phyloP scores from a whole-genome alignment of 2,797 vertebrate species.

The Muraenolepis orangiensis region DNA sequence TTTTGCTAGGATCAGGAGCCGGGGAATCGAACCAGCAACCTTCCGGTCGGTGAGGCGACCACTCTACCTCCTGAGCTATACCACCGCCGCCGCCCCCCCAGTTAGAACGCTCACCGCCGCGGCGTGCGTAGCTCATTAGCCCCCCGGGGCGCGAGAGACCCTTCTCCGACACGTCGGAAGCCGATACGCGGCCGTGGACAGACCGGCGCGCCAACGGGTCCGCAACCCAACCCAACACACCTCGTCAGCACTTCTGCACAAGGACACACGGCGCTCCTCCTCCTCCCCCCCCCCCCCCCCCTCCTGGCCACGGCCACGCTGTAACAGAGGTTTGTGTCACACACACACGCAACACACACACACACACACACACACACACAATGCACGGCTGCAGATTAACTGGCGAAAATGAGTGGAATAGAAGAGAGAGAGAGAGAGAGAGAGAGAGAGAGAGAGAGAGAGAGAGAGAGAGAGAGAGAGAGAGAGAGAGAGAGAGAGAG shows the following conservation, averaged over 20 bases:
- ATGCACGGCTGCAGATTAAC: constrained; percentile 33
- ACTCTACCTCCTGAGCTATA: no score
- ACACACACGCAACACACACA: not conserved
- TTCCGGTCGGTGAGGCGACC: no score
- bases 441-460: not conserved
- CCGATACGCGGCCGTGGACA: constrained; percentile 50
- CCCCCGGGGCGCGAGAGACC: constrained; percentile 40
- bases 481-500: no score
- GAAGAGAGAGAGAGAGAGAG: constrained; percentile 14
- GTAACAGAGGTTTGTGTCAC: constrained; percentile 48
- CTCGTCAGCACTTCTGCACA: constrained; percentile 70
- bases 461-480: no score
- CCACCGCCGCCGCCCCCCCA: no score
- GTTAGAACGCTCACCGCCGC: constrained; percentile 17
- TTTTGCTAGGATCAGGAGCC: no score
- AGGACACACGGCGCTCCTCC: constrained; percentile 50
- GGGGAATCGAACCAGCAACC: no score
- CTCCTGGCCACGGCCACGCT: constrained; percentile 18
- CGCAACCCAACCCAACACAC: constrained; percentile 45
- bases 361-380: not conserved
- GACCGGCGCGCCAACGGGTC: constrained; percentile 37
- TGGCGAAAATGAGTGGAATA: constrained; percentile 31
- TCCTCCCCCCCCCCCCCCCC: no score
- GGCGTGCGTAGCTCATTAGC: constrained; percentile 61
- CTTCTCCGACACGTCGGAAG: constrained; percentile 49